These are phyloP conservation scores for Zaprionus inermis DNA, from an alignment of 1,140 invertebrate genomes.

Conservation along the genomic window DNA sequence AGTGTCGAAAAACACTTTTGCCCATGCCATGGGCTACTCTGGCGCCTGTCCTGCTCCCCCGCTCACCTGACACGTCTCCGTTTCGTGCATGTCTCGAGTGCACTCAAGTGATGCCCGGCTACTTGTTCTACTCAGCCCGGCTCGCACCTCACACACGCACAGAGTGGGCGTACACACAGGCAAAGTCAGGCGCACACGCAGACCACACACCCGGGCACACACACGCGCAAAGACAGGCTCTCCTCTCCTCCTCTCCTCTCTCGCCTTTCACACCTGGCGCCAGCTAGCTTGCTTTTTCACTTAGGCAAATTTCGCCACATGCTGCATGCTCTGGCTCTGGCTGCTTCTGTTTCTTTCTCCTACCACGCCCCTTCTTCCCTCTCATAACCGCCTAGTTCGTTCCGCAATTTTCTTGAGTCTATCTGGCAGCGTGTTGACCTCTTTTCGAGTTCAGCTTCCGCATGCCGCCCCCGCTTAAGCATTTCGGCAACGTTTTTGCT, in stretches of 20 bases:
- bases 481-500: slow-evolving; percentile 10
- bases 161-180: too few species aligned
- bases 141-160: neutral
- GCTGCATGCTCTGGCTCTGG: slow-evolving; percentile 16
- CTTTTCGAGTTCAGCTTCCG: slow-evolving; percentile 44
- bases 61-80: neutral
- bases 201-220: neutral
- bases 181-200: neutral
- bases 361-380: neutral
- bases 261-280: neutral
- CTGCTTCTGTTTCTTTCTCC: slow-evolving; percentile 18
- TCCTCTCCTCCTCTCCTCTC: too few species aligned
- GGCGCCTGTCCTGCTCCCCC: neutral
- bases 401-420: slow-evolving; percentile 62
- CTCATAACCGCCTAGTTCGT: slow-evolving; percentile 53
- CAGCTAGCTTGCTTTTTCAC: slow-evolving; percentile 11
- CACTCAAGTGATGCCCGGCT: slow-evolving; percentile 47
- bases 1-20: slow-evolving; percentile 48
- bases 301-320: slow-evolving; percentile 28
- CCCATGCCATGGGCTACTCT: neutral
- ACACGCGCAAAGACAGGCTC: neutral
- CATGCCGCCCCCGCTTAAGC: neutral
- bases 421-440: slow-evolving; percentile 59
- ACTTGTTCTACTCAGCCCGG: slow-evolving; percentile 22
- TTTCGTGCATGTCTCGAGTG: slow-evolving; percentile 41